phyloP scores from a whole-genome alignment of 2,888 invertebrate species.

The Folsomia manolachei region DNA sequence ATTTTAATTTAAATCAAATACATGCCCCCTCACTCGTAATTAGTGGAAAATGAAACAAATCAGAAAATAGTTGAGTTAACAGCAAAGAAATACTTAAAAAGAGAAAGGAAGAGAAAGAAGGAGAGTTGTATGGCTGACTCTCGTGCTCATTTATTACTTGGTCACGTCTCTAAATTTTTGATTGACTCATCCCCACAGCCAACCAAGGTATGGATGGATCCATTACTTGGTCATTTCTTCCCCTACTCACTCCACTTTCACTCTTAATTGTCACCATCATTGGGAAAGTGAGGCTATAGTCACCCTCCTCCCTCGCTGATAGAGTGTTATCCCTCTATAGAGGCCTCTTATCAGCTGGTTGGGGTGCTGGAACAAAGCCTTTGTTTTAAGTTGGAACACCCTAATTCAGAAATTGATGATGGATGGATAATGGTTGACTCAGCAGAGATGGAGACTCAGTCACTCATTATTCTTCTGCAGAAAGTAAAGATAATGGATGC shows the following conservation, averaged over 20 bases:
- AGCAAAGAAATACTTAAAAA: no score
- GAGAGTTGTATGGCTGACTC: not conserved
- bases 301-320: not conserved
- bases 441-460: not conserved
- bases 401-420: slow-evolving; percentile 28
- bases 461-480: not conserved
- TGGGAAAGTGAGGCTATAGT: slow-evolving; percentile 12
- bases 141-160: no score
- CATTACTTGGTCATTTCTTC: no score
- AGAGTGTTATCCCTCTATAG: not conserved
- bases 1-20: no score
- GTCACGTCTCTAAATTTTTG: no score
- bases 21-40: no score
- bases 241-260: not conserved
- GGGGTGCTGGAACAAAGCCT: slow-evolving; percentile 13
- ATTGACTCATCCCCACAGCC: not conserved
- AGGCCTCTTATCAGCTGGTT: no score
- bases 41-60: no score
- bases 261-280: not conserved
- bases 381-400: slow-evolving; percentile 36
- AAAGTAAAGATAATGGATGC: no score
- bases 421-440: not conserved
- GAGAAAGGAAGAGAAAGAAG: no score
- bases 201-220: no score
- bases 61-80: no score